phyloP scores from a whole-genome alignment of 2,888 invertebrate genomes.

The Herminia tarsipennalis region DNA sequence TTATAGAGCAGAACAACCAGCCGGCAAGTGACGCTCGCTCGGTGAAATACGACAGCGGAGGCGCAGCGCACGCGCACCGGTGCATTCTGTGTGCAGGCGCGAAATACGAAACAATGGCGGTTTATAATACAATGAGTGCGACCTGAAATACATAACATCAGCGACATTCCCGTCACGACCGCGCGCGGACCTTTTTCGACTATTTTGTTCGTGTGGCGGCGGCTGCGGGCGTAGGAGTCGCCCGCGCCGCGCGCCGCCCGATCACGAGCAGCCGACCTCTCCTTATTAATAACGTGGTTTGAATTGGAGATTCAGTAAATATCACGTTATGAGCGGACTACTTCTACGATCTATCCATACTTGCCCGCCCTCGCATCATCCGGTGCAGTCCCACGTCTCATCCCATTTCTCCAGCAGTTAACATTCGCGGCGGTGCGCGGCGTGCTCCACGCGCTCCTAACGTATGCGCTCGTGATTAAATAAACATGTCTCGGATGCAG shows the following conservation, averaged over 20 bases:
- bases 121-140: slow-evolving; percentile 83
- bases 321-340: slow-evolving; percentile 31
- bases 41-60: slow-evolving; percentile 41
- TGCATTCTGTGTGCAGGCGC: slow-evolving; percentile 69
- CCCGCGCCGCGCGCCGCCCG: slow-evolving; percentile 48
- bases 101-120: slow-evolving; percentile 81
- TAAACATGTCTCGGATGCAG: slow-evolving; percentile 58
- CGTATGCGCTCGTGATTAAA: slow-evolving; percentile 72
- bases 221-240: slow-evolving; percentile 37
- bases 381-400: slow-evolving; percentile 21
- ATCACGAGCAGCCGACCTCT: slow-evolving; percentile 62
- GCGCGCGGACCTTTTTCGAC: slow-evolving; percentile 78
- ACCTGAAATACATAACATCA: slow-evolving; percentile 74
- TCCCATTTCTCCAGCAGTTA: slow-evolving; percentile 34
- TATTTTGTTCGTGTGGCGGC: slow-evolving; percentile 67
- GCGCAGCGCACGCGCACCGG: slow-evolving; percentile 35
- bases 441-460: slow-evolving; percentile 52
- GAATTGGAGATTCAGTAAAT: slow-evolving; percentile 66
- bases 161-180: slow-evolving; percentile 82
- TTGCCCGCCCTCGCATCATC: slow-evolving; percentile 36
- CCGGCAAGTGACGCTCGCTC: slow-evolving; percentile 51
- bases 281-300: slow-evolving; percentile 80
- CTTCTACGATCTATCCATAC: slow-evolving; percentile 20
- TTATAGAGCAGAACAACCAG: slow-evolving; percentile 50
- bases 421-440: slow-evolving; percentile 50